phyloP scores from a whole-genome alignment of 2,888 invertebrate genomes.

The Cepaea hortensis region DNA sequence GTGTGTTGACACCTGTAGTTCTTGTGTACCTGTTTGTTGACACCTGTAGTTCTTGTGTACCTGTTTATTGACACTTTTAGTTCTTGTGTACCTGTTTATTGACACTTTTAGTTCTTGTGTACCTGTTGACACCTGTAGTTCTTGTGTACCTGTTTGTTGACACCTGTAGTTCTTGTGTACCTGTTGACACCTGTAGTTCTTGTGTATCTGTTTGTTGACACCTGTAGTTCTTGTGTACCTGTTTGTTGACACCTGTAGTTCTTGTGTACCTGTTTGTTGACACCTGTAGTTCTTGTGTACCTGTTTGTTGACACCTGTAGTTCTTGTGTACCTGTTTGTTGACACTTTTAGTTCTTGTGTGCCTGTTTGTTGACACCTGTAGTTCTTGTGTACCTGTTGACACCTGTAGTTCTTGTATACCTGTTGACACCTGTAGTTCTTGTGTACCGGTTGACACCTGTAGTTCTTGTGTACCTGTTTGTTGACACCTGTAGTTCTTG shows the following conservation, averaged over 20 bases:
- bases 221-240: not conserved
- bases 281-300: not conserved
- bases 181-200: too few species aligned
- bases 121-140: not conserved
- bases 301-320: not conserved
- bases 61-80: not conserved
- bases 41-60: too few species aligned
- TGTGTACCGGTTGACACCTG: not conserved
- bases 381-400: not conserved
- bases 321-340: not conserved
- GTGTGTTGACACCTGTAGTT: not conserved
- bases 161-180: too few species aligned
- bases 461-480: not conserved
- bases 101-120: too few species aligned
- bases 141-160: not conserved
- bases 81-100: not conserved
- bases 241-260: too few species aligned
- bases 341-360: slow-evolving; percentile 44
- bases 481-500: slow-evolving; percentile 42
- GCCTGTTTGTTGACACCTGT: not conserved
- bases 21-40: not conserved
- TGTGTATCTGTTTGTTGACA: slow-evolving; percentile 44
- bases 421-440: not conserved
- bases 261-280: too few species aligned
- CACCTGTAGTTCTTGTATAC: too few species aligned